Percentiles rank a stretch among this genome's conserved stretches.
Evolutionary conservation across 1,140 invertebrate species (phyloP).

Genomic region (Acromyrmex echinatior): DNA sequence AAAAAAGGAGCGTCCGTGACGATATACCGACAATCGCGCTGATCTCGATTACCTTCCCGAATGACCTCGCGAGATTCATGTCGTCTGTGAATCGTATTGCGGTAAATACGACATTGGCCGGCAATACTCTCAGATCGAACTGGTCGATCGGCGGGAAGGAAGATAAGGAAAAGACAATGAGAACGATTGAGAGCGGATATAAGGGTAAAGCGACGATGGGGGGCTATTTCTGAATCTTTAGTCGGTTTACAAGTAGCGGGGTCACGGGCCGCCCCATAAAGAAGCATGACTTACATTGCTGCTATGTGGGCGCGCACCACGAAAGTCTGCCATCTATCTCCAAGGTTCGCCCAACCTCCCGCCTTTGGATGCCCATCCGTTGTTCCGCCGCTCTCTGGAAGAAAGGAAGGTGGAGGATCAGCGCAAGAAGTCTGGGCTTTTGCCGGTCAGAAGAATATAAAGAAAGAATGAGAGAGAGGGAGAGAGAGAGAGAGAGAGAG

Average conservation of each 20-base stretch:
- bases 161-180: conserved; percentile 40
- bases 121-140: conserved; percentile 44
- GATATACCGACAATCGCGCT: neutral
- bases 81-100: conserved; percentile 77
- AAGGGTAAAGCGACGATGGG: conserved; percentile 20
- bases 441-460: neutral
- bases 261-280: conserved; percentile 85
- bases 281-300: conserved; percentile 86
- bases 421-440: conserved; percentile 37
- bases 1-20: neutral
- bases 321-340: conserved; percentile 84
- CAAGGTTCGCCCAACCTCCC: conserved; percentile 67
- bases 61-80: conserved; percentile 66
- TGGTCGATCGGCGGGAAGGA: conserved; percentile 1
- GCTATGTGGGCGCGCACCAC: conserved; percentile 82
- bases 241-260: conserved; percentile 86
- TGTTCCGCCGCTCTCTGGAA: conserved; percentile 51
- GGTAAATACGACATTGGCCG: conserved; percentile 68
- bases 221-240: conserved; percentile 86
- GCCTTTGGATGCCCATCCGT: conserved; percentile 71
- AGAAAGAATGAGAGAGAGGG: neutral
- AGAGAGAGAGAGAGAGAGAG: neutral
- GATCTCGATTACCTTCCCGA: conserved; percentile 16
- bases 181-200: conserved; percentile 21
- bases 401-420: conserved; percentile 1